Evolutionary conservation across 2,113 vertebrate genomes (phyloP), one percentile per base, ranked within the genome.

Genomic region (Lepus europaeus): DNA sequence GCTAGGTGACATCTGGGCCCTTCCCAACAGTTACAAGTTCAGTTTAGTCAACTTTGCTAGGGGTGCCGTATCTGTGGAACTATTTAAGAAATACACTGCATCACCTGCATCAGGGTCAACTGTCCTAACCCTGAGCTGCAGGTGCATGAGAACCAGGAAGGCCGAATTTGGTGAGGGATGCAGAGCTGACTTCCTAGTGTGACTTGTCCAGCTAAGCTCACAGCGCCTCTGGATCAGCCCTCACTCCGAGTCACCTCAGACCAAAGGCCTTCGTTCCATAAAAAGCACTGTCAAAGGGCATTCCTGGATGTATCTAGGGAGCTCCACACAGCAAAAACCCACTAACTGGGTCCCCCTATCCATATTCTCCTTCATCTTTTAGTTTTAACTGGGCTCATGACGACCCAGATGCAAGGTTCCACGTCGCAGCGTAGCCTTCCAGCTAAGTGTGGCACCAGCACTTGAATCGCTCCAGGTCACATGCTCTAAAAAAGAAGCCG

Each of bases 321-420:
- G 69, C 17, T 90, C 74, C 63, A 9, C 1, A 23, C 33, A 39
- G 33, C 33, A 85, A 29, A 81, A 25, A 61, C 33, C 45, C 68
- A 83, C 29, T 36, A 53, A 90, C 56, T 61, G 29, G 61, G n/a
- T 13, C 59, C 33, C 39, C 13, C 23, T 9, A 82, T n/a, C 22
- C 72, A 59, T 39, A 76, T 90, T 84, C 63, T 63, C 73, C 59
- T 59, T 81, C 73, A 86, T 61, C 33, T 72, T 72, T 87, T 53
- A 90, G 68, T 77, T 86, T 82, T 61, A 88, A 95, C 22, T 66
- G 6, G 39, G 73, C 68, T 36, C 36, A 63, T 61, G 45, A 90
- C 61, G 63, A 61, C 63, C 36, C 63, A 91, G 49, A 8, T 49
- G 85, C 73, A 45, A 80, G n/a, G 81, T 61, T 81, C 22, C 64